Evolutionary conservation across 2,888 invertebrate species (phyloP), one percentile per base, ranked within the genome.

Genomic region (Mantis religiosa): DNA sequence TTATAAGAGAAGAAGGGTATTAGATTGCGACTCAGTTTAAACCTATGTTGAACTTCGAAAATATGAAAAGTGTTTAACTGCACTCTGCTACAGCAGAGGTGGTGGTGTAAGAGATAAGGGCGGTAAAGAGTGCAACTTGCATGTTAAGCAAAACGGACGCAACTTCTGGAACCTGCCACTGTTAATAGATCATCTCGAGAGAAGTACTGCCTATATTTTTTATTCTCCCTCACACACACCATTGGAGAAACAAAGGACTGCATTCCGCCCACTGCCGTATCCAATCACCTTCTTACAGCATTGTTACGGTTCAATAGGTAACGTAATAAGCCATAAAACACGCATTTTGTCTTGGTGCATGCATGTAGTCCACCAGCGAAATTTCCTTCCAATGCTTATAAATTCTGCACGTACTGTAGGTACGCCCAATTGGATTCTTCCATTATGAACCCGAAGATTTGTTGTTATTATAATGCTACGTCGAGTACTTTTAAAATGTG

Each of bases 261-360:
- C 41, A 87, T 87, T 82, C 82, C 87, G 82, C n/a, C 87, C 34
- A 34, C 27, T 15, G 82, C 82, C n/a, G 14, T 27, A 82, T 82
- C 87, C 87, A 87, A 41, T 87, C 41, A 82, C 82, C 87, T 87
- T 87, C 54, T 87, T 87, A 87, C 30, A 81, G 30, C n/a, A 30
- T 34, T 87, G 82, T 87, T 87, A 87, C 87, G 87, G 82, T 87
- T 87, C 87, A 82, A 87, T 82, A 82, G 87, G 82, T 28, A 87
- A 82, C 82, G 41, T 87, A 87, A 87, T 87, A 87, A 87, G 41
- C 87, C 82, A 87, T 87, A 82, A 87, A 87, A 27, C 82, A 14
- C 87, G 41, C 82, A 82, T 82, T 87, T 87, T 34, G 87, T 87
- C 30, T 82, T 71, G 20, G 3, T 20, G 0, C 54, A 71, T 20